Base-by-base conservation (phyloP, 2,888 invertebrate genomes). In the Caenorhabditis sp. region DNA sequence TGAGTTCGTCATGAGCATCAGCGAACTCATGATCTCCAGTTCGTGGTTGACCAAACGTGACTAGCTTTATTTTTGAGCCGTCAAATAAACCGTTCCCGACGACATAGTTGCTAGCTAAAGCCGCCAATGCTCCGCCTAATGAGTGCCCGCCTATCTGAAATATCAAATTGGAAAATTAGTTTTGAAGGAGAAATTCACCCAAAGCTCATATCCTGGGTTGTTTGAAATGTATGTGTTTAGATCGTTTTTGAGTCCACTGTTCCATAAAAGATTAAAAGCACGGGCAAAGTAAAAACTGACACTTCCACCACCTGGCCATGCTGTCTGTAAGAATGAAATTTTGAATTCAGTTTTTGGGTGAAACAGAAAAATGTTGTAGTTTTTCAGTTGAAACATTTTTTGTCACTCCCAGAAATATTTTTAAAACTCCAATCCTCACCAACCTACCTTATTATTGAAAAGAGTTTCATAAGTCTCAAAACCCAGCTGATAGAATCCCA, bases 11-110 rank as follows among this genome's bases (percentile, higher is more conserved):
- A 61, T 81, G 80, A 60, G 67, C 68, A 8, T 43, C 52, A 1
- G 81, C 81, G 53, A 63, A 81, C 7, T 60, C 69, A 27, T 60
- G 58, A 61, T 81, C 77, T n/a, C 82, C 82, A 25, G 76, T 76
- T 20, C 82, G 56, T 27, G 82, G 82, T 53, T 82, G 82, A 49
- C 81, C 82, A 62, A 81, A 77, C 2, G 82, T 82, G 38, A 77
- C 66, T 50, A 82, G 50, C 57, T 67, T 72, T 21, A 81, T 70
- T 10, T 73, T 64, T 1, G 53, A 26, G 7, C 67, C 65, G 23
- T 61, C 27, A 23, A 67, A 75, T 5, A 70, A n/a, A 1, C 70
- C 73, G 8, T 66, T 36, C n/a, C 66, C 38, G 12, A 82, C 77
- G 17, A 79, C 38, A 38, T 74, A 68, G 1, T 68, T 65, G 7